Percentiles rank a stretch among this genome's conserved stretches.
These are phyloP conservation scores for Drosophila nebulosa DNA, from an alignment of 1,140 invertebrate genomes.

Conservation along the genomic window DNA sequence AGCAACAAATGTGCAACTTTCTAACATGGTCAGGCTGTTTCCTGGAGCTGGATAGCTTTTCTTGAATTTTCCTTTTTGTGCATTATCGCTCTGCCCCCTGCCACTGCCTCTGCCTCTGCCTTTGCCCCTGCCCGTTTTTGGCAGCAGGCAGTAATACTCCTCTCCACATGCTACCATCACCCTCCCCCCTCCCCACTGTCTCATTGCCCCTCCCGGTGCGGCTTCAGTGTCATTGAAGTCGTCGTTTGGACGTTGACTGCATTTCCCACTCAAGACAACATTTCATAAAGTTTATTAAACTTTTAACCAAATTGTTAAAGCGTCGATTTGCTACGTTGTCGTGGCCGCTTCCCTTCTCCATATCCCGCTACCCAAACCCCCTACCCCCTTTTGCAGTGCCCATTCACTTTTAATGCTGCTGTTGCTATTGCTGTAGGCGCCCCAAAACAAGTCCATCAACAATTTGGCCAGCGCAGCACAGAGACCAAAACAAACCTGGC, in stretches of 20 bases:
- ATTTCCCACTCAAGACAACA: conserved; percentile 75
- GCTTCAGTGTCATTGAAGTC: conserved; percentile 56
- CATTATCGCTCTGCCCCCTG: conserved; percentile 43
- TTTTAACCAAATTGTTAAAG: conserved; percentile 77
- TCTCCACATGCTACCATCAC: too few relatives aligned
- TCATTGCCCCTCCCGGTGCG: neutral
- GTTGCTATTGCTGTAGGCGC: conserved; percentile 43
- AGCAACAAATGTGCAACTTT: conserved; percentile 27
- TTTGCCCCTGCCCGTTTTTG: neutral
- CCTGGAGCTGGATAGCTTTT: conserved; percentile 44
- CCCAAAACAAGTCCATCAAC: conserved; percentile 71
- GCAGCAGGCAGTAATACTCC: too few relatives aligned
- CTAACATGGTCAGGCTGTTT: conserved; percentile 33
- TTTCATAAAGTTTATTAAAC: conserved; percentile 79
- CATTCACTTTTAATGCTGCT: conserved; percentile 64
- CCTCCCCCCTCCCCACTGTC: neutral
- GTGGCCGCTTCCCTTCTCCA: neutral
- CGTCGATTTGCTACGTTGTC: conserved; percentile 44
- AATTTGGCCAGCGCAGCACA: conserved; percentile 54
- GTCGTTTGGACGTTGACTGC: conserved; percentile 48
- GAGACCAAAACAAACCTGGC: conserved; percentile 59
- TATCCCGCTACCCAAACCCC: neutral
- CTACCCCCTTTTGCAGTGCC: neutral
- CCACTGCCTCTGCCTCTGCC: too few relatives aligned
- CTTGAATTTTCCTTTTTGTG: conserved; percentile 50